These are phyloP conservation scores for Pseudomyrmex pallidus DNA, from an alignment of 1,140 invertebrate species.

Conservation along the genomic window DNA sequence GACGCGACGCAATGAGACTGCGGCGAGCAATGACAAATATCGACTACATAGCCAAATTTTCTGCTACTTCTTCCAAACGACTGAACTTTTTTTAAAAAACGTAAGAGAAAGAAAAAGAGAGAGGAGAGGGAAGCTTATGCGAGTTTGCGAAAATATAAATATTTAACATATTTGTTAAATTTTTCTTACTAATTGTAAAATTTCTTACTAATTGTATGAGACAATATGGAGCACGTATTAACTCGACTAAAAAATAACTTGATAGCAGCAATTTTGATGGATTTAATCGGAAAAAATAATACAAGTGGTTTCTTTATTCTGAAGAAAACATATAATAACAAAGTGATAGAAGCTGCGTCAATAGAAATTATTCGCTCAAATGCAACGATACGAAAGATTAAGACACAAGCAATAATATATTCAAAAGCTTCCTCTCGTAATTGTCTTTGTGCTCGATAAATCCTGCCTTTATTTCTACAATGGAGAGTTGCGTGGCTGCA, in stretches of 20 bases:
- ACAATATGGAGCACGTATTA: neutral
- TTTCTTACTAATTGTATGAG: neutral
- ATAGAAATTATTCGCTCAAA: conserved; percentile 52
- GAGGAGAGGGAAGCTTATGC: conserved; percentile 10
- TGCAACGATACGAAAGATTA: conserved; percentile 56
- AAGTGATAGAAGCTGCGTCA: neutral
- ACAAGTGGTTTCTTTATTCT: neutral
- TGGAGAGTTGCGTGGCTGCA: conserved; percentile 14
- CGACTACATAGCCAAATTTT: conserved; percentile 16
- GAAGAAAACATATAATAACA: neutral
- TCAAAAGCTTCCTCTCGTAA: conserved; percentile 78
- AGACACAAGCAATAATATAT: conserved; percentile 82
- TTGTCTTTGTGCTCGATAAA: conserved; percentile 74
- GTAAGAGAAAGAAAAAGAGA: too few species aligned
- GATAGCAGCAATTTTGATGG: neutral
- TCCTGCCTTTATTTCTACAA: conserved; percentile 52
- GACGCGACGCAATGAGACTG: conserved; percentile 32
- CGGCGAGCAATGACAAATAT: conserved; percentile 25
- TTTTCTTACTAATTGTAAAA: neutral
- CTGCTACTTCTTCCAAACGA: neutral
- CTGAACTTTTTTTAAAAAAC: conserved; percentile 4
- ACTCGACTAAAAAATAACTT: neutral
- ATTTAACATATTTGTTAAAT: neutral
- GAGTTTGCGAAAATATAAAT: neutral
- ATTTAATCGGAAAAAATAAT: neutral